Percentiles rank a stretch among this genome's conserved stretches.
Evolutionary conservation across 2,888 invertebrate species (phyloP).

Genomic region (Caprella mutica): DNA sequence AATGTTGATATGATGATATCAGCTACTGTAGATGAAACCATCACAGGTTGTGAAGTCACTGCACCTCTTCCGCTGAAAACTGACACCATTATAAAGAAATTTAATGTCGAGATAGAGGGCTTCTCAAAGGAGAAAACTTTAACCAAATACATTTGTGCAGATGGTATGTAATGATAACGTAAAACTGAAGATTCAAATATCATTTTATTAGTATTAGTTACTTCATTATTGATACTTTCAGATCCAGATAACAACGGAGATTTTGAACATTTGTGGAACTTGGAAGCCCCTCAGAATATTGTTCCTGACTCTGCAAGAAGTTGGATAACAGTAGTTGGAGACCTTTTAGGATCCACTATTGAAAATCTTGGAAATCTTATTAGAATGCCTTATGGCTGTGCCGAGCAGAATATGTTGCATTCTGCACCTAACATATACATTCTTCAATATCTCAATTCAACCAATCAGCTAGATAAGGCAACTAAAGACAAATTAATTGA

Average conservation of each 20-base stretch:
- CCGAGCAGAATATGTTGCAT: constrained; percentile 33
- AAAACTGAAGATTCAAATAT: too few species aligned
- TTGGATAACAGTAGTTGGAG: constrained; percentile 52
- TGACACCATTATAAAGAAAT: constrained; percentile 21
- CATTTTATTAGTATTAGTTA: too few species aligned
- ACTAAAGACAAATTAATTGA: constrained; percentile 41
- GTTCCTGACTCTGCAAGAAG: constrained; percentile 54
- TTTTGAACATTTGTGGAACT: constrained; percentile 40
- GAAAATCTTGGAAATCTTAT: constrained; percentile 36
- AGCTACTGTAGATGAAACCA: constrained; percentile 35
- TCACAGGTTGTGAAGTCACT: too few species aligned
- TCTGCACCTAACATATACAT: constrained; percentile 34
- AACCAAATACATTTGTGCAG: constrained; percentile 39
- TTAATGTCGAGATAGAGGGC: constrained; percentile 27
- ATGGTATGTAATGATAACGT: too few species aligned
- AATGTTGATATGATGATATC: constrained; percentile 17
- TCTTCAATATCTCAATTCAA: constrained; percentile 26
- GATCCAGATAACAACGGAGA: constrained; percentile 2
- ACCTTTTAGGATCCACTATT: constrained; percentile 53
- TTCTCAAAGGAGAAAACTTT: constrained; percentile 28
- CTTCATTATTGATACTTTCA: too few species aligned
- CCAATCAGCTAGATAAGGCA: constrained; percentile 15
- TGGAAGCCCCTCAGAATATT: constrained; percentile 46
- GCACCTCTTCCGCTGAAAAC: too few species aligned
- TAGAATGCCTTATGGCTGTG: constrained; percentile 39